Conservation (phyloP, 2,797 vertebrate genomes). For the Varecia variegata region DNA sequence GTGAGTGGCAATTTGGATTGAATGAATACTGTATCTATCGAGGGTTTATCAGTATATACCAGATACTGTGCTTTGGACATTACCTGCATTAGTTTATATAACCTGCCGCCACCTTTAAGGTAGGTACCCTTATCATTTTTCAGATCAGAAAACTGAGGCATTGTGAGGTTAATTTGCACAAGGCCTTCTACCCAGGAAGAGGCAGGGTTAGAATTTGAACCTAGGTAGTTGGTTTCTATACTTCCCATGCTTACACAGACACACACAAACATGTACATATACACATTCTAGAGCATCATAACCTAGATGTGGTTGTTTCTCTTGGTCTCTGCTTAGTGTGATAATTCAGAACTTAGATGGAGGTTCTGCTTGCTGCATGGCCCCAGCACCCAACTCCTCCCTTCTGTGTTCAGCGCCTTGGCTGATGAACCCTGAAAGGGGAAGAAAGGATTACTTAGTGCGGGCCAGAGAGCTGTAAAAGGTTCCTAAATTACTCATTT, state of each 20-base stretch:
- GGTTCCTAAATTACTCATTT: slow-evolving; percentile 49
- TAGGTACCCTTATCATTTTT: neutral
- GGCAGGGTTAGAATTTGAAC: neutral
- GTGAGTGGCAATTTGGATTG: neutral
- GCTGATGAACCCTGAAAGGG: slow-evolving; percentile 43
- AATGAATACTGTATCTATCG: neutral
- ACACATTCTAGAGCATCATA: neutral
- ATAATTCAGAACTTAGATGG: neutral
- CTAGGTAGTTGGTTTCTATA: neutral
- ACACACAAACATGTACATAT: neutral
- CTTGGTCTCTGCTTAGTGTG: neutral
- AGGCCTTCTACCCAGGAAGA: neutral
- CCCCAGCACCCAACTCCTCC: neutral
- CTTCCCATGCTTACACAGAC: neutral
- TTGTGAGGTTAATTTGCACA: neutral
- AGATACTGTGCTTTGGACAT: neutral
- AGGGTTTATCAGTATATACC: neutral
- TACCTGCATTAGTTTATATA: neutral
- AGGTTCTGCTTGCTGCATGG: neutral
- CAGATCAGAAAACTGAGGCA: neutral
- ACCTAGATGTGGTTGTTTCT: neutral
- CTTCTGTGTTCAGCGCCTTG: neutral
- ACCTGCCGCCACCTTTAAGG: neutral
- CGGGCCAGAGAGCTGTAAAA: neutral
- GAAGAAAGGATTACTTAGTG: slow-evolving; percentile 44